Base-by-base conservation (phyloP, 2,888 invertebrate species). In the Sesia bembeciformis region DNA sequence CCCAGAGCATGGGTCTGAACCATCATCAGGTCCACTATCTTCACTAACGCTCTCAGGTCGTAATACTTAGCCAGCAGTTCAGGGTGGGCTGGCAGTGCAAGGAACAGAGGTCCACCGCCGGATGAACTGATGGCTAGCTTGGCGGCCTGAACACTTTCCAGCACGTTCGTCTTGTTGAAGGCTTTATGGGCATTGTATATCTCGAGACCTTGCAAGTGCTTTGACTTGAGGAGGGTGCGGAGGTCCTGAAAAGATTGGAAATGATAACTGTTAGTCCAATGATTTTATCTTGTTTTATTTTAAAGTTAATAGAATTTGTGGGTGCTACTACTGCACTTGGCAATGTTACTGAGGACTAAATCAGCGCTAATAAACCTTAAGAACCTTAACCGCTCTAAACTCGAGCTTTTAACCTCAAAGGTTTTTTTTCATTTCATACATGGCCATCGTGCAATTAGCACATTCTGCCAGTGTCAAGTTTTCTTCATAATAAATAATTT, bases 21-120 rank as follows among this genome's bases (percentile, higher is more conserved):
- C 65, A 93, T 91, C 83, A 94, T 92, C 53, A 92, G 76, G 66
- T 94, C 93, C 49, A 91, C 91, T 60, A 92, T 91, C 76, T 94
- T 94, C 60, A 92, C 83, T 60, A 94, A 74, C 38, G 83, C 84
- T 66, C 94, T 92, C 61, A 94, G 78, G 70, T 94, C 93, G 70
- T 93, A 94, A 64, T 93, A 93, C 80, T 94, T 94, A 5, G 93
- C 94, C 57, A 94, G 73, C 6, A 91, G 84, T 63, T 93, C 93
- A 0, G 93, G 88, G 67, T 91, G 90, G 0, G 92, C 82, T 0
- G 94, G 94, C n/a, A 94, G 77, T 0, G 91, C 88, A 55, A 94
- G 78, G 61, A 91, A 90, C 39, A 93, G 68, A 0, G 91, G 88
- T 1, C 93, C 90, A 0, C 86, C 87, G 0, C 85, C 85, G 0